Conservation (phyloP, 2,888 invertebrate species). For the Hydraecia micacea region DNA sequence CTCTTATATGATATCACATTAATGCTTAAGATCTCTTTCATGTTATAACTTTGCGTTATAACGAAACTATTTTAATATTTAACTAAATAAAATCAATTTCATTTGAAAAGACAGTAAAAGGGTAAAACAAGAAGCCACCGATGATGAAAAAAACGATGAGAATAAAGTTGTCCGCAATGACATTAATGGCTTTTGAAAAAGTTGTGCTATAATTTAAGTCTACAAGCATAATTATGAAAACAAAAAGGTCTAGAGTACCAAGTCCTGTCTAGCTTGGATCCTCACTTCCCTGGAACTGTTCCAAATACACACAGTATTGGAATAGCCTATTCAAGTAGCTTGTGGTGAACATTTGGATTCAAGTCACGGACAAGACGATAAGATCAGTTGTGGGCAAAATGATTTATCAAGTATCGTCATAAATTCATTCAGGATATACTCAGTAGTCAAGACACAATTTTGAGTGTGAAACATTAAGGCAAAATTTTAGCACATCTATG, state of each 20-base stretch:
- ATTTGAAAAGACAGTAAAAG: constrained; percentile 3
- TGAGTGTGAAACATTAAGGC: constrained; percentile 62
- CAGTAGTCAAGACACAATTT: constrained; percentile 48
- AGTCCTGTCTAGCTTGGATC: constrained; percentile 13
- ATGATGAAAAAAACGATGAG: constrained; percentile 24
- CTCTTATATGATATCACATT: background rate
- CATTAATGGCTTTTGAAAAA: constrained; percentile 23
- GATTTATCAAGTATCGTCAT: constrained; percentile 41
- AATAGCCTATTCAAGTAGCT: constrained; percentile 56
- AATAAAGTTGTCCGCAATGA: constrained; percentile 32
- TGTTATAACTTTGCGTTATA: constrained; percentile 1
- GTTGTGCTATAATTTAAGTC: constrained; percentile 20
- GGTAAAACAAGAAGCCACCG: constrained; percentile 16
- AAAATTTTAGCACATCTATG: constrained; percentile 81
- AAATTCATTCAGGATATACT: constrained; percentile 40
- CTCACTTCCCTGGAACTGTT: constrained; percentile 49
- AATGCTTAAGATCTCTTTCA: background rate
- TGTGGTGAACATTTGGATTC: constrained; percentile 63
- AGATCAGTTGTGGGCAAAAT: constrained; percentile 43
- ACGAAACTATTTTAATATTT: background rate
- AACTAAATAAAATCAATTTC: background rate
- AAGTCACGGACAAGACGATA: constrained; percentile 67
- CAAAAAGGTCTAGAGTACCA: constrained; percentile 26
- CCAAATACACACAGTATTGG: constrained; percentile 49
- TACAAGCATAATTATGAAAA: constrained; percentile 7